A percentile compares a stretch with the other conserved stretches of the same genome.
Conservation (phyloP, 2,888 invertebrate genomes). For the Ormyrus pomaceus region DNA sequence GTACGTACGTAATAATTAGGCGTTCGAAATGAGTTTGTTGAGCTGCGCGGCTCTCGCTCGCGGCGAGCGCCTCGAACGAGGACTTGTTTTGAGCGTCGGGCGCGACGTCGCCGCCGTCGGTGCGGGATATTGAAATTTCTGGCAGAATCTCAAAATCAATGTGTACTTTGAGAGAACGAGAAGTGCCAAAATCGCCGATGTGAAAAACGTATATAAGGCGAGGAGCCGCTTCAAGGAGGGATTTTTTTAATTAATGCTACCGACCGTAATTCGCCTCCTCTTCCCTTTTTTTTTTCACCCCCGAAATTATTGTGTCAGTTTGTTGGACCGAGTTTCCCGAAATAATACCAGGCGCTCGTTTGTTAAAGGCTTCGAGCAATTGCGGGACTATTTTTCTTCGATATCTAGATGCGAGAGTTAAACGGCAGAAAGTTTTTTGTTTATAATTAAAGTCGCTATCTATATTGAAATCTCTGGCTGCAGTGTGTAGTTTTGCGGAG, state of each 20-base stretch:
- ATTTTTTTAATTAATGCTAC: not conserved
- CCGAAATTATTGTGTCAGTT: not conserved
- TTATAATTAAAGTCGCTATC: no score
- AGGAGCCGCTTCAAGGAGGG: not conserved
- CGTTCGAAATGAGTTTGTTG: conserved; percentile 31
- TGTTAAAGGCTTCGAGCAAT: no score
- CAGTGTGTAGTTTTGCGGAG: no score
- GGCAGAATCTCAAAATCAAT: conserved; percentile 49
- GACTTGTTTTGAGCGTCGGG: not conserved
- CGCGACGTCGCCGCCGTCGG: not conserved
- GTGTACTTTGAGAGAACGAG: not conserved
- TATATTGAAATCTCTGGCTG: no score
- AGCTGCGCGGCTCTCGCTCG: not conserved
- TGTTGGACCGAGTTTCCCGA: not conserved
- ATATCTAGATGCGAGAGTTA: no score
- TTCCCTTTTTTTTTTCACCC: not conserved
- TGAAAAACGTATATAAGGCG: conserved; percentile 11
- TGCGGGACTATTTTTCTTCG: no score
- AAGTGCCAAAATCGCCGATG: conserved; percentile 20
- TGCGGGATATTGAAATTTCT: conserved; percentile 39
- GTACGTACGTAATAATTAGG: conserved; percentile 27
- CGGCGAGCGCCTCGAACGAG: not conserved
- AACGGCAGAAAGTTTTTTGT: no score
- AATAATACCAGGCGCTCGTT: no score
- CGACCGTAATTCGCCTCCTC: not conserved